Evolutionary conservation across 2,888 invertebrate genomes (phyloP).

Genomic region (Campaea margaritaria): DNA sequence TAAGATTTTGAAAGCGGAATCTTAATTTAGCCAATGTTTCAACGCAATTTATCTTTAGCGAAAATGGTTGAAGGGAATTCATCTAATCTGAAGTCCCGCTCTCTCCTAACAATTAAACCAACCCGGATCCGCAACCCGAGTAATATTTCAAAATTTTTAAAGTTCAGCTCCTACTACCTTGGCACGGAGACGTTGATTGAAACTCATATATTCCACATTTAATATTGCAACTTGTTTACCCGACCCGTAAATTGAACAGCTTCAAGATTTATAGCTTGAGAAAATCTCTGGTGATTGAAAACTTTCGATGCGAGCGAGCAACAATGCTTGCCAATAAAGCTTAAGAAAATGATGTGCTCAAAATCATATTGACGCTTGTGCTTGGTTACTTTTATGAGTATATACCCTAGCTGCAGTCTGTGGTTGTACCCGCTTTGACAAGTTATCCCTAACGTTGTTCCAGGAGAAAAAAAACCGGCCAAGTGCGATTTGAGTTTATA

Average conservation of each 20-base stretch:
- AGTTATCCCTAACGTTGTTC: too few relatives aligned
- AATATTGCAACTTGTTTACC: conserved; percentile 56
- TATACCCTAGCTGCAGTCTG: too few relatives aligned
- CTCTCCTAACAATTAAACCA: conserved; percentile 35
- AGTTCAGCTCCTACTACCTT: conserved; percentile 52
- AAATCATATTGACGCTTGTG: neutral
- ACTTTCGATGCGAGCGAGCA: conserved; percentile 6
- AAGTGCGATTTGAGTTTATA: too few relatives aligned
- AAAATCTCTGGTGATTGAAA: conserved; percentile 20
- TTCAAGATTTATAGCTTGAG: conserved; percentile 38
- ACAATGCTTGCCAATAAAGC: conserved; percentile 9
- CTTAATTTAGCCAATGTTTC: too few relatives aligned
- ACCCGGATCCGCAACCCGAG: conserved; percentile 49
- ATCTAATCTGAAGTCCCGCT: conserved; percentile 22
- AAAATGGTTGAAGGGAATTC: too few relatives aligned
- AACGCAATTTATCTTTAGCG: too few relatives aligned
- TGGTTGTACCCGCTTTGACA: too few relatives aligned
- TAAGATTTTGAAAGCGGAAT: too few relatives aligned
- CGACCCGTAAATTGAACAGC: conserved; percentile 48
- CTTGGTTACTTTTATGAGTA: too few relatives aligned
- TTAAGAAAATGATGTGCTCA: conserved; percentile 5
- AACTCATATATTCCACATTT: conserved; percentile 67
- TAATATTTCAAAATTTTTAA: conserved; percentile 76
- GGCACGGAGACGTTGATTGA: conserved; percentile 64
- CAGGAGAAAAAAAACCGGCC: too few relatives aligned